phyloP scores from a whole-genome alignment of 1,140 invertebrate species.

The Gyrodactylus salaris region DNA sequence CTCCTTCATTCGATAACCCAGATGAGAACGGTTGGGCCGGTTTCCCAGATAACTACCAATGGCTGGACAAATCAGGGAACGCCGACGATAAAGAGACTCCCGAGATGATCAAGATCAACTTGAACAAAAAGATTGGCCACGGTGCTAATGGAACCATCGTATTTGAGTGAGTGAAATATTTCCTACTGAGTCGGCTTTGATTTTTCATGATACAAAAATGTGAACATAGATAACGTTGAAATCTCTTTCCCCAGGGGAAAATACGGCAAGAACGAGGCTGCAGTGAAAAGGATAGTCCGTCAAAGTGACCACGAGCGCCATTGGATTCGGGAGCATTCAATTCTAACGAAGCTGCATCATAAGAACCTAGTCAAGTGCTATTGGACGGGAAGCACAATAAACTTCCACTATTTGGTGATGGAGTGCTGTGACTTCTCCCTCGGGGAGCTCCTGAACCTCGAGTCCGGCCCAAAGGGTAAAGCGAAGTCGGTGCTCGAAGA shows the following conservation, averaged over 20 bases:
- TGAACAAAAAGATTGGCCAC: not conserved
- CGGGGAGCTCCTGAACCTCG: not conserved
- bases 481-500: not conserved
- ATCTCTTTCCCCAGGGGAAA: not conserved
- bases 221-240: not conserved
- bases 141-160: not conserved
- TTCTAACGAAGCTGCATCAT: not conserved
- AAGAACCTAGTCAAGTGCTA: not conserved
- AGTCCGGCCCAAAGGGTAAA: not conserved
- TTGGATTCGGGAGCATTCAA: not conserved
- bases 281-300: not conserved
- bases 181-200: too few relatives aligned
- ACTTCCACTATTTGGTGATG: not conserved
- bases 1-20: not conserved
- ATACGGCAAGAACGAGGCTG: not conserved
- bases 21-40: not conserved
- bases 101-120: not conserved
- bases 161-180: not conserved
- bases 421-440: not conserved
- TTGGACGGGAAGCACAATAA: not conserved
- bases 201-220: too few relatives aligned
- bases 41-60: too few relatives aligned
- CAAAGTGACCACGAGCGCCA: not conserved
- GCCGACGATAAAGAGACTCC: too few relatives aligned
- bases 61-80: too few relatives aligned